Evolutionary conservation across 2,888 invertebrate genomes (phyloP).

Genomic region (Cheilosia vulpina): DNA sequence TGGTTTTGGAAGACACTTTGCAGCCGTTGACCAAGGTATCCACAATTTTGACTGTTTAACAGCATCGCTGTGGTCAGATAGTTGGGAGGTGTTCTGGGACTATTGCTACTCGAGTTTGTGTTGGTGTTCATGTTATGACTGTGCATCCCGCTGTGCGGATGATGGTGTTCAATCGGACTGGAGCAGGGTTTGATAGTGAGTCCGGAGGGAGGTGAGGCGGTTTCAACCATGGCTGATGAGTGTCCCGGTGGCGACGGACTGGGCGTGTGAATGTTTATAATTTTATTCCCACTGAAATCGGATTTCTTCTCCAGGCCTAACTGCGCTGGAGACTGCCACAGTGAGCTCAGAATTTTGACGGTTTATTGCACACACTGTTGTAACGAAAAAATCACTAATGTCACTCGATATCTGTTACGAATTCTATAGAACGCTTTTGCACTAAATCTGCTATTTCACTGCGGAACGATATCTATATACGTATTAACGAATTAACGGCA

Average conservation of each 20-base stretch:
- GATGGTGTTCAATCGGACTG: slow-evolving; percentile 77
- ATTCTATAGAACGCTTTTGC: slow-evolving; percentile 1
- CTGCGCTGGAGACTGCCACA: slow-evolving; percentile 83
- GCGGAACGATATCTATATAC: neutral
- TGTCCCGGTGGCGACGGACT: slow-evolving; percentile 80
- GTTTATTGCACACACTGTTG: slow-evolving; percentile 34
- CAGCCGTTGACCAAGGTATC: slow-evolving; percentile 82
- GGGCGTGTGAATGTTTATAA: slow-evolving; percentile 81
- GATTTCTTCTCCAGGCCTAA: slow-evolving; percentile 80
- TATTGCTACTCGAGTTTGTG: slow-evolving; percentile 76
- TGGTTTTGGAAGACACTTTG: slow-evolving; percentile 82
- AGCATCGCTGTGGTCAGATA: slow-evolving; percentile 83
- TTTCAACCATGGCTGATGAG: slow-evolving; percentile 81
- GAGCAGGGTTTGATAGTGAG: slow-evolving; percentile 80
- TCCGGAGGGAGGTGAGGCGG: slow-evolving; percentile 80
- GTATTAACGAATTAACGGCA: slow-evolving; percentile 29
- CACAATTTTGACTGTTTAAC: slow-evolving; percentile 83
- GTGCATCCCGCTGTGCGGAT: slow-evolving; percentile 77
- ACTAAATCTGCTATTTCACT: slow-evolving; percentile 23
- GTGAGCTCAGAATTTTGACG: slow-evolving; percentile 83
- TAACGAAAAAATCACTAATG: slow-evolving; percentile 14
- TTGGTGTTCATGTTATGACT: slow-evolving; percentile 77
- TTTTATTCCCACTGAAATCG: slow-evolving; percentile 80
- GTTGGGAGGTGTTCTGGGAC: slow-evolving; percentile 77
- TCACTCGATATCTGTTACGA: slow-evolving; percentile 30